Evolutionary conservation across 64 coral and sea anemone genomes (phyloP).

Genomic region (Montipora sp.): DNA sequence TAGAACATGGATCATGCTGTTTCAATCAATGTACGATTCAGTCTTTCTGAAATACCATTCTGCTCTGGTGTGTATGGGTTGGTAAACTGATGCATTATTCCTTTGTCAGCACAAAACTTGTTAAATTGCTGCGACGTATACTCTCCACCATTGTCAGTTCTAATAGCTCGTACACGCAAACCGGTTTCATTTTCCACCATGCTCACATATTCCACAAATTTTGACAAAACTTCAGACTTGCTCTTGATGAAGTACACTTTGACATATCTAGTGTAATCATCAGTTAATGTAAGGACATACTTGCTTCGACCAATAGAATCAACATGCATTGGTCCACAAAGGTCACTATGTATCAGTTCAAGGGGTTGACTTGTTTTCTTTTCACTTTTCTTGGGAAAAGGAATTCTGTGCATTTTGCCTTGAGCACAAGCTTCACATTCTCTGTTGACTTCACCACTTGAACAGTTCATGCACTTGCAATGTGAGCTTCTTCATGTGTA

Average conservation of each 20-base stretch:
- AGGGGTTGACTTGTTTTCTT: background rate
- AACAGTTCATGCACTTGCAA: background rate
- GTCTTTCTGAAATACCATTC: slow-evolving; percentile 53
- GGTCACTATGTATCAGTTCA: background rate
- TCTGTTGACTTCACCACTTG: slow-evolving; percentile 9
- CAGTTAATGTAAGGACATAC: slow-evolving; percentile 28
- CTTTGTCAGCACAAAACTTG: slow-evolving; percentile 11
- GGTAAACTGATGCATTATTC: slow-evolving; percentile 38
- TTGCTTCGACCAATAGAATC: slow-evolving; percentile 11
- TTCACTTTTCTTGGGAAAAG: background rate
- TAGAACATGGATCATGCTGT: background rate
- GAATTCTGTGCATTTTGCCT: slow-evolving; percentile 12
- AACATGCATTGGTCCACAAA: slow-evolving; percentile 11
- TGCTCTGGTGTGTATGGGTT: slow-evolving; percentile 48
- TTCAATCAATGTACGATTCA: slow-evolving; percentile 62
- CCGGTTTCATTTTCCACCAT: slow-evolving; percentile 37
- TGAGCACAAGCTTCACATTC: slow-evolving; percentile 11
- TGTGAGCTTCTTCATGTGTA: background rate
- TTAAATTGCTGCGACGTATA: slow-evolving; percentile 51
- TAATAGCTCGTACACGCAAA: slow-evolving; percentile 22
- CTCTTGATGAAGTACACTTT: background rate
- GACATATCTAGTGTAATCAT: slow-evolving; percentile 24
- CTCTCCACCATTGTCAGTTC: slow-evolving; percentile 66
- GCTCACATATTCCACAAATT: slow-evolving; percentile 41
- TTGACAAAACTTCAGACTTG: slow-evolving; percentile 36